Conservation (phyloP, 2,888 invertebrate genomes). For the Steinernema scapterisci region DNA sequence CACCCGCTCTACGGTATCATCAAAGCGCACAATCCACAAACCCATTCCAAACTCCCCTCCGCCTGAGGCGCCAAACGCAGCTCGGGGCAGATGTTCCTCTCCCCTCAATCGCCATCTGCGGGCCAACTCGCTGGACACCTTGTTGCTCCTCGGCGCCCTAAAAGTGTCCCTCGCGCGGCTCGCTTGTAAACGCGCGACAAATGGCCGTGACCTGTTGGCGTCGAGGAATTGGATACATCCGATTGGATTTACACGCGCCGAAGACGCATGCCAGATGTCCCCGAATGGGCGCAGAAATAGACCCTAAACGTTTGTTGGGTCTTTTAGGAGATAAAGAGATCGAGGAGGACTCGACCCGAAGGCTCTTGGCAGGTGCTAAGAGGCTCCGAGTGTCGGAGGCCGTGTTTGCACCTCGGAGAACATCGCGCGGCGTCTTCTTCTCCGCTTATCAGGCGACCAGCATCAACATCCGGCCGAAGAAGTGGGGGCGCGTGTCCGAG, state of each 20-base stretch:
- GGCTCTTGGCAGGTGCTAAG: constrained; percentile 14
- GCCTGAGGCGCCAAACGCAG: neutral
- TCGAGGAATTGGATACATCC: constrained; percentile 31
- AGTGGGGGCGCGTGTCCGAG: constrained; percentile 25
- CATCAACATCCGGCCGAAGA: neutral
- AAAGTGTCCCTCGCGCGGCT: constrained; percentile 22
- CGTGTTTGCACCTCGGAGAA: constrained; percentile 22
- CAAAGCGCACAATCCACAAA: no score
- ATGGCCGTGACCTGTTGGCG: constrained; percentile 29
- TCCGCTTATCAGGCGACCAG: neutral
- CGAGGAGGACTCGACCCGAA: neutral
- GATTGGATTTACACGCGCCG: constrained; percentile 10
- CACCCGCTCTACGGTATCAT: no score
- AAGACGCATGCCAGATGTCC: constrained; percentile 13
- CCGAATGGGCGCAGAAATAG: neutral
- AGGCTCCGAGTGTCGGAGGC: neutral
- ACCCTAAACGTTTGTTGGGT: constrained; percentile 19
- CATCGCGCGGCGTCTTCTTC: neutral
- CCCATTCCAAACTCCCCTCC: neutral
- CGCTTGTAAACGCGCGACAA: constrained; percentile 28
- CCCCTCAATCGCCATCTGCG: constrained; percentile 20
- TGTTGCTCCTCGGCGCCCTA: constrained; percentile 8
- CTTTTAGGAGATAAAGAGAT: neutral
- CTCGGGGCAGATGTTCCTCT: constrained; percentile 11
- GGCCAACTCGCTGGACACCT: constrained; percentile 25